Base-by-base conservation (phyloP, 2,888 invertebrate genomes). In the Epirrhoe tristata region DNA sequence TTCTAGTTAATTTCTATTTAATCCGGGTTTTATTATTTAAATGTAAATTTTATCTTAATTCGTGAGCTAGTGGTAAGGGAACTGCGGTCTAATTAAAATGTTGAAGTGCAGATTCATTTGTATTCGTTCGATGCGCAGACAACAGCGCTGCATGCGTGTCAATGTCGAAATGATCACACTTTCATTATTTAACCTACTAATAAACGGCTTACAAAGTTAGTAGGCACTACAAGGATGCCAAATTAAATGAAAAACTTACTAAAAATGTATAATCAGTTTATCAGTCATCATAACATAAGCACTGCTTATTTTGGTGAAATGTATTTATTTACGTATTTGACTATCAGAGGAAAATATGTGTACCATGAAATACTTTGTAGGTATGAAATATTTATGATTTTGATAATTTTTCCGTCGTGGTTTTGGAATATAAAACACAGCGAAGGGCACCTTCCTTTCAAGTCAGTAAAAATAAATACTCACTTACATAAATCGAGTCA, bases 131-230 rank as follows among this genome's bases (percentile, higher is more conserved):
- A 64, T 74, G 51, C 70, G 34, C 39, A 46, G 55, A 52, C 31
- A 52, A 66, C 70, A 69, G 66, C 67, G 66, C 63, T 66, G 59
- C 72, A 58, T 69, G 69, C 69, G 62, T 74, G 70, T 74, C 73
- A 77, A 79, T 78, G 74, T 72, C 64, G 70, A 72, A 71, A 70
- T 71, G 67, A 71, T 75, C 71, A 39, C 64, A 61, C 66, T 67
- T 72, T 48, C n/a, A 61, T 59, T 39, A 52, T 43, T 46, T 62
- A 51, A 55, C 46, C 8, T 50, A 61, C 39, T 39, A 32, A 43
- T 39, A 16, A 53, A 51, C 51, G 53, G 48, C 50, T 51, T 36
- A 39, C 31, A 24, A 24, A 43, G 5, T 43, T 5, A 16, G 14
- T 43, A 24, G 24, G 24, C 3, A 24, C 24, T 1, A 3, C 24